Conservation (phyloP, 2,797 vertebrate genomes). For the Xenops minutus region DNA sequence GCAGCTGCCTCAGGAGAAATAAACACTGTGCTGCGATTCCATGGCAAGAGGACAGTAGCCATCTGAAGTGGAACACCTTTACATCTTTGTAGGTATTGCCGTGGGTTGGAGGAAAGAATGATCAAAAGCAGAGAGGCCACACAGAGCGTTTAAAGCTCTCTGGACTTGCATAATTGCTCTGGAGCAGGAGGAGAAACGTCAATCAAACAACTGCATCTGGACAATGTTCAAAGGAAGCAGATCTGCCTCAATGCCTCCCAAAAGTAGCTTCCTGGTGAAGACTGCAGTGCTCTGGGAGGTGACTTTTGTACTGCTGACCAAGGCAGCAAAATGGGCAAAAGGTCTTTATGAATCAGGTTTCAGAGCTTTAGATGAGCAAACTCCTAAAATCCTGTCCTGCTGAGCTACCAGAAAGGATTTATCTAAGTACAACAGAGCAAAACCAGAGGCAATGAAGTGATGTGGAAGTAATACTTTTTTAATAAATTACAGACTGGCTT, state of each 20-base stretch:
- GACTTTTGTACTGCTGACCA: not conserved
- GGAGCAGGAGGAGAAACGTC: not conserved
- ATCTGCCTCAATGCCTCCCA: not conserved
- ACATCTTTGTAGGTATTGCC: not conserved
- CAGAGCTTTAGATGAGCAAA: not conserved
- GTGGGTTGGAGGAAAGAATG: not conserved
- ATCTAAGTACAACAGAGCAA: not conserved
- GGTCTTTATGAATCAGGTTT: not conserved
- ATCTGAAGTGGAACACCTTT: not conserved
- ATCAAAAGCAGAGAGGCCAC: not conserved
- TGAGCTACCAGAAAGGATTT: constrained; percentile 7
- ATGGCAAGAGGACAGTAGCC: not conserved
- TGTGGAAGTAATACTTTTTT: constrained; percentile 13
- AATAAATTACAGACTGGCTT: not conserved
- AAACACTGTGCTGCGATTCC: not conserved
- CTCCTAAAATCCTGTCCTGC: not conserved
- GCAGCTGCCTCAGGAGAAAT: not conserved
- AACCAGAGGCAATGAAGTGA: constrained; percentile 3
- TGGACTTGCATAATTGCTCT: not conserved
- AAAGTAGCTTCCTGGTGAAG: not conserved
- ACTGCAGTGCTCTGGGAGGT: not conserved
- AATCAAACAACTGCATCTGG: not conserved
- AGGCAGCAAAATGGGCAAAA: not conserved
- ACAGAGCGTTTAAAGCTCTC: not conserved
- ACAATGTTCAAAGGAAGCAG: not conserved